Evolutionary conservation across 2,113 vertebrate genomes (phyloP).

Genomic region (Seriola quinqueradiata): DNA sequence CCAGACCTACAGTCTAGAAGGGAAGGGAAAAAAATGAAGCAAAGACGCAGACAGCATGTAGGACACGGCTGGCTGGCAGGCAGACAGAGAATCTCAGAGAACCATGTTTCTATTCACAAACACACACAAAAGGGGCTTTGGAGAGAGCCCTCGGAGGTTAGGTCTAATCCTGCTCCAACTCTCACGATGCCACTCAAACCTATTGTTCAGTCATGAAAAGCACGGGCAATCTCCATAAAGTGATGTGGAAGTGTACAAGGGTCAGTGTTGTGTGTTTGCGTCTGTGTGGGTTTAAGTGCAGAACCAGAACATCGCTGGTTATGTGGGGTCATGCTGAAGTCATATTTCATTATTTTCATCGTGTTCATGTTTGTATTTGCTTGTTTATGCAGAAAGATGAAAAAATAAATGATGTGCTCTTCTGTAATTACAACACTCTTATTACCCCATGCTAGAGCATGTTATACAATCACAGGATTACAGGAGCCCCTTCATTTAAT

Average conservation of each 20-base stretch:
- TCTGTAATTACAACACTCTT: neutral
- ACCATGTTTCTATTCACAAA: constrained; percentile 62
- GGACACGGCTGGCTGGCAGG: constrained; percentile 39
- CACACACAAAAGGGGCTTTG: constrained; percentile 63
- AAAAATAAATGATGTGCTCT: neutral
- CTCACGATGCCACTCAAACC: constrained; percentile 59
- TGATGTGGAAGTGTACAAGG: constrained; percentile 32
- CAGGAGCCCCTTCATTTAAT: neutral
- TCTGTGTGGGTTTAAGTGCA: constrained; percentile 14
- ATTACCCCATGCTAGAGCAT: neutral
- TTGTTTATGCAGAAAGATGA: neutral
- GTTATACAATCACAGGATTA: neutral
- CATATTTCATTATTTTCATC: neutral
- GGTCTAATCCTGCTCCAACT: constrained; percentile 68
- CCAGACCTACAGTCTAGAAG: neutral
- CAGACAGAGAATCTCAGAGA: constrained; percentile 52
- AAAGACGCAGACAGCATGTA: constrained; percentile 39
- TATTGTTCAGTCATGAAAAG: constrained; percentile 67
- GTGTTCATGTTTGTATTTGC: neutral
- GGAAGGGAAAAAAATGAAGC: constrained; percentile 1
- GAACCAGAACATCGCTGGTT: neutral
- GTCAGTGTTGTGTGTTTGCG: constrained; percentile 14
- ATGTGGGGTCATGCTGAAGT: neutral
- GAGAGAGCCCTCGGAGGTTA: constrained; percentile 61
- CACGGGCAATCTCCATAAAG: constrained; percentile 51